These are phyloP conservation scores for Moxostoma hubbsi DNA, from an alignment of 2,797 vertebrate genomes.

Conservation along the genomic window DNA sequence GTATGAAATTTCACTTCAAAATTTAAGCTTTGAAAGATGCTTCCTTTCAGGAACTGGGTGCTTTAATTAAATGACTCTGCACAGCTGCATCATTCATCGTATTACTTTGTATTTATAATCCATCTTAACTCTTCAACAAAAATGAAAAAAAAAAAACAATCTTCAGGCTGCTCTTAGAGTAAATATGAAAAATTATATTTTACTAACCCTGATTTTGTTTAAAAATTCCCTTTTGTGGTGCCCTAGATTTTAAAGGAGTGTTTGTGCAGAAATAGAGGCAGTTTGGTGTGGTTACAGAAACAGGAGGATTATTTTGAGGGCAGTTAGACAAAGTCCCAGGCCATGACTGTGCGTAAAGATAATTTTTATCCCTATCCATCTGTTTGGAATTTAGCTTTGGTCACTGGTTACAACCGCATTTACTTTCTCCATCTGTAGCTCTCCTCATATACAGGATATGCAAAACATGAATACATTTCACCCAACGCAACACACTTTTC, in stretches of 20 bases:
- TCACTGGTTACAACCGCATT: slow-evolving; percentile 21
- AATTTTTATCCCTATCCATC: slow-evolving; percentile 63
- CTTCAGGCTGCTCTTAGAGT: background rate
- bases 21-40: slow-evolving; percentile 12
- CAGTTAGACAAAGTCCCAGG: slow-evolving; percentile 53
- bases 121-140: slow-evolving; percentile 31
- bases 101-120: slow-evolving; percentile 38
- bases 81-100: slow-evolving; percentile 35
- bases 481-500: background rate
- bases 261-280: slow-evolving; percentile 7
- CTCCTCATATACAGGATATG: slow-evolving; percentile 15
- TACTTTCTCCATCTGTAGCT: slow-evolving; percentile 34
- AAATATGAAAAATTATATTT: slow-evolving; percentile 12
- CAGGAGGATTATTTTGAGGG: slow-evolving; percentile 52
- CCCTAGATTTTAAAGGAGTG: slow-evolving; percentile 39
- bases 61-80: slow-evolving; percentile 54
- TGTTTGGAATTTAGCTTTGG: slow-evolving; percentile 53
- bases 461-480: background rate
- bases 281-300: slow-evolving; percentile 31
- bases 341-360: slow-evolving; percentile 57
- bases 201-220: slow-evolving; percentile 18
- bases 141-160: slow-evolving; percentile 15
- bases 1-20: slow-evolving; percentile 27
- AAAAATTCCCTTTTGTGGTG: slow-evolving; percentile 35
- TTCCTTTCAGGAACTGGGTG: slow-evolving; percentile 5